These are phyloP conservation scores for Erebia palarica DNA, from an alignment of 2,888 invertebrate genomes.

Conservation along the genomic window DNA sequence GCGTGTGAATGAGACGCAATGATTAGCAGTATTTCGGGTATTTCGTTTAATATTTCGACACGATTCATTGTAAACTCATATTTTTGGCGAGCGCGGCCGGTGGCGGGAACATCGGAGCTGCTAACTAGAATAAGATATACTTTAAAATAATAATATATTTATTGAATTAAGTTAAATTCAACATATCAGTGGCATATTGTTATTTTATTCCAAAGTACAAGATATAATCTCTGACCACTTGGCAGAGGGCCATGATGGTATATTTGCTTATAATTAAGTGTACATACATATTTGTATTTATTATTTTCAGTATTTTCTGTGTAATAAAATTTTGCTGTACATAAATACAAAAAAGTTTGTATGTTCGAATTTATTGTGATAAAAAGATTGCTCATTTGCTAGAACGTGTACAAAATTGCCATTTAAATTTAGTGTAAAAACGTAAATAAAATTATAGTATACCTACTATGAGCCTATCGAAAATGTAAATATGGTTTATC, in stretches of 20 bases:
- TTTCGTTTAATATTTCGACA: too few species aligned
- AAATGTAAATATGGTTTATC: neutral
- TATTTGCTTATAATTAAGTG: neutral
- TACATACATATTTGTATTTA: neutral
- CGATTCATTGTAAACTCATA: too few species aligned
- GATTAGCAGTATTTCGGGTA: too few species aligned
- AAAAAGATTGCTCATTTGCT: neutral
- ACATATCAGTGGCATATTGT: conserved; percentile 9
- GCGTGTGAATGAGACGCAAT: too few species aligned
- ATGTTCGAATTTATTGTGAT: neutral
- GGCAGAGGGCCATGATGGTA: neutral
- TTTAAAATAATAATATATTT: neutral
- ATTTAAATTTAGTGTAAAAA: neutral
- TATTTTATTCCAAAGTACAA: conserved; percentile 1
- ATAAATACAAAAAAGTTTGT: neutral
- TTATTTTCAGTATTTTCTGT: neutral
- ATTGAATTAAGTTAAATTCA: neutral
- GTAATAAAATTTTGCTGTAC: neutral
- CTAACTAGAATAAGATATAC: neutral
- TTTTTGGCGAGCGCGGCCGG: neutral
- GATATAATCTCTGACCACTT: neutral
- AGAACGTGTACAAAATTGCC: neutral
- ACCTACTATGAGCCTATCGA: neutral
- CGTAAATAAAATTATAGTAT: neutral
- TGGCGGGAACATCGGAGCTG: neutral